These are phyloP conservation scores for Agriopis leucophaearia DNA, from an alignment of 2,888 invertebrate genomes.

Conservation along the genomic window DNA sequence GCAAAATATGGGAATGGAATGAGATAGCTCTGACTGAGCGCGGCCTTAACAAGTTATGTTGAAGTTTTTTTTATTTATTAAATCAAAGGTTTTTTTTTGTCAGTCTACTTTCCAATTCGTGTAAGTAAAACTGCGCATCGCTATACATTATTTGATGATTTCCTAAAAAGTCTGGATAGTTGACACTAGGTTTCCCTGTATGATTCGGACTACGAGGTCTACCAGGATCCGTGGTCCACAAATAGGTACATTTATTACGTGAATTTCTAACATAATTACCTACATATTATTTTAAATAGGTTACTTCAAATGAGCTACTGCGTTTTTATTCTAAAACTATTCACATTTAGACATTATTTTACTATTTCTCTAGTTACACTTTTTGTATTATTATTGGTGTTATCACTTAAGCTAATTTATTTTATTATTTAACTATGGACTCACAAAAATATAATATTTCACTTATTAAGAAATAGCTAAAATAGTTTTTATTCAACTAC, in stretches of 20 bases:
- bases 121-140: not conserved
- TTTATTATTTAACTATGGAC: conserved; percentile 36
- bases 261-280: not conserved
- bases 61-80: too few species aligned
- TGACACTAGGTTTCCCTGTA: conserved; percentile 28
- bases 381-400: conserved; percentile 44
- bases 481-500: conserved; percentile 28
- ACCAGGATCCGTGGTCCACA: conserved; percentile 15
- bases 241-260: not conserved
- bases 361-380: conserved; percentile 53
- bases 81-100: too few species aligned
- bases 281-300: not conserved
- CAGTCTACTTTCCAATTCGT: not conserved
- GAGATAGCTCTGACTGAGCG: too few species aligned
- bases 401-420: conserved; percentile 32
- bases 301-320: not conserved
- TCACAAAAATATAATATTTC: conserved; percentile 61
- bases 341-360: conserved; percentile 37
- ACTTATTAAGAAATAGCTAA: conserved; percentile 38
- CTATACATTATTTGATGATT: conserved; percentile 1
- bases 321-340: conserved; percentile 9
- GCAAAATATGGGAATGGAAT: too few species aligned
- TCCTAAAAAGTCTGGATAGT: not conserved
- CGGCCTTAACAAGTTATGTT: too few species aligned
- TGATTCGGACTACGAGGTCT: conserved; percentile 13